Conservation (phyloP, 2,888 invertebrate species). For the Ametastegia equiseti region DNA sequence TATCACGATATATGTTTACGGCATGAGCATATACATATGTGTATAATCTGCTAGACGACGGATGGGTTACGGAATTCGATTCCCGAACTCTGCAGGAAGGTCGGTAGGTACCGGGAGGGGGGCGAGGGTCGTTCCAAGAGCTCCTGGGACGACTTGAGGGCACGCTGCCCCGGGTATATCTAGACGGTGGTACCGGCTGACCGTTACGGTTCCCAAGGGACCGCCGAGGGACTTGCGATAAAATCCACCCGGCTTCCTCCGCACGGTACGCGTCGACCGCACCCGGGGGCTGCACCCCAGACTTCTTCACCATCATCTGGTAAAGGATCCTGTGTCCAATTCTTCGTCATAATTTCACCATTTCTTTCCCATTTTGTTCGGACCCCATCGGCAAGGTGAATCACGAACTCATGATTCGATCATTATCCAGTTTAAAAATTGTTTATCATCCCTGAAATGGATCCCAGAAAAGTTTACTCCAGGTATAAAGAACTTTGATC, state of each 20-base stretch:
- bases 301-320: not conserved
- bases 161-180: conserved; percentile 35
- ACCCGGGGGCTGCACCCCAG: conserved; percentile 27
- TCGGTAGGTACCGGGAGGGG: not conserved
- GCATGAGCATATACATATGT: not conserved
- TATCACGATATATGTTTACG: not conserved
- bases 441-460: not conserved
- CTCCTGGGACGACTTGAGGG: conserved; percentile 36
- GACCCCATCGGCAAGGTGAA: no score
- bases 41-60: conserved; percentile 5
- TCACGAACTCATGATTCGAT: not conserved
- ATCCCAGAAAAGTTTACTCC: not conserved
- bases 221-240: conserved; percentile 23
- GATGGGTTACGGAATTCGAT: conserved; percentile 18
- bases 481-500: no score
- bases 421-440: no score
- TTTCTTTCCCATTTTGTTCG: not conserved
- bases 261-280: conserved; percentile 1
- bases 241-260: conserved; percentile 18
- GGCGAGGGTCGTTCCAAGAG: conserved; percentile 1
- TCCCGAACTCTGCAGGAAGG: conserved; percentile 15
- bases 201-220: conserved; percentile 37
- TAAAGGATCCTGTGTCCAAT: not conserved
- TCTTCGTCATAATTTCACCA: not conserved
- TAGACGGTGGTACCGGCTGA: conserved; percentile 40